phyloP scores from a whole-genome alignment of 2,113 vertebrate genomes.

The Neolamprologus hecqui region DNA sequence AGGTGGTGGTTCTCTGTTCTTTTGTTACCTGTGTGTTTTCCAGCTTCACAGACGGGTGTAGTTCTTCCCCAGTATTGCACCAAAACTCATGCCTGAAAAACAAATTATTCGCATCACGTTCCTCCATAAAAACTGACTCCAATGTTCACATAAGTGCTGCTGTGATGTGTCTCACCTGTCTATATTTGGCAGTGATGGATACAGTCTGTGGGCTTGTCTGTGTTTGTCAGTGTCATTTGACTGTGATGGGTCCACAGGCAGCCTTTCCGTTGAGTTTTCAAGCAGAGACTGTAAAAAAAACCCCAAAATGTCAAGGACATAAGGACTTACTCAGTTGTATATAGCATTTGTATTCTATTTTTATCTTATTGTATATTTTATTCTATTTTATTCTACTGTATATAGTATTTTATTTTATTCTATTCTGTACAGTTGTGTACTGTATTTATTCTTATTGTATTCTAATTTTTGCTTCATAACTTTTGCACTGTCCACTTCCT shows the following conservation, averaged over 20 bases:
- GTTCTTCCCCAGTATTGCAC: neutral
- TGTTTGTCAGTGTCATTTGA: neutral
- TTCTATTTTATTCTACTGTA: neutral
- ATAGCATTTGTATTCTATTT: neutral
- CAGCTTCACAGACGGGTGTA: neutral
- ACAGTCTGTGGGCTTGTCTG: constrained; percentile 2
- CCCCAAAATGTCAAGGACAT: rapidly evolving
- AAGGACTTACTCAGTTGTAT: neutral
- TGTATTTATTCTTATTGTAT: neutral
- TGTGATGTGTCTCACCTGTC: neutral
- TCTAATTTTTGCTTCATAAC: neutral
- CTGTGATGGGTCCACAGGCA: neutral
- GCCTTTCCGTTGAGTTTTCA: neutral
- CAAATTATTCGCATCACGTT: neutral
- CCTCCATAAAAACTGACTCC: neutral
- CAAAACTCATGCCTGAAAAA: constrained; percentile 10
- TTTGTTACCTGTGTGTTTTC: constrained; percentile 19
- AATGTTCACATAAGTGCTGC: neutral
- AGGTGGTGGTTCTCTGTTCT: neutral
- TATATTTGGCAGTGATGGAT: constrained; percentile 22
- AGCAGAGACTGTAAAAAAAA: neutral
- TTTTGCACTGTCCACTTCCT: neutral
- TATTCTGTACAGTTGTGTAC: neutral
- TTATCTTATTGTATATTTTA: neutral
- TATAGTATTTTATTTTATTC: neutral